Percentiles rank a stretch among this genome's conserved stretches.
Evolutionary conservation across 2,888 invertebrate species (phyloP).

Genomic region (Exocentrus adspersus): DNA sequence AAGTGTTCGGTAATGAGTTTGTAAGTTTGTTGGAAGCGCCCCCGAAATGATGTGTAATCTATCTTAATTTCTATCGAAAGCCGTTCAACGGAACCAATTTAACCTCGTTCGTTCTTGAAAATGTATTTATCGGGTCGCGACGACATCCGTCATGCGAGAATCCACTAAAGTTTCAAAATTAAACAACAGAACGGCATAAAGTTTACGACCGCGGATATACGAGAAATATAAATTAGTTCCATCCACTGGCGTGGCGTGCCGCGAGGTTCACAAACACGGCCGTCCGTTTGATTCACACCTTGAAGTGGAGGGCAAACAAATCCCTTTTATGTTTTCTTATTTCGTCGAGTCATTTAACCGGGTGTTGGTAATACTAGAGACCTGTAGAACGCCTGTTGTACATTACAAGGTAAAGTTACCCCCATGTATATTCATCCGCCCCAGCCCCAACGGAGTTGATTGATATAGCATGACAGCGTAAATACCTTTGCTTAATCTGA

Average conservation of each 20-base stretch:
- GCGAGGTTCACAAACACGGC: not conserved
- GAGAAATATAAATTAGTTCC: constrained; percentile 12
- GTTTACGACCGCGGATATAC: constrained; percentile 15
- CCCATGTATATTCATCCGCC: not conserved
- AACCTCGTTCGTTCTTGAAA: too few relatives aligned
- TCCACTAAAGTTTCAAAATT: not conserved
- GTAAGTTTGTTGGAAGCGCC: constrained; percentile 30
- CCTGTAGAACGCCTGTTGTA: constrained; percentile 13
- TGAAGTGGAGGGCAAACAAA: constrained; percentile 12
- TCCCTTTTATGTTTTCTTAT: not conserved
- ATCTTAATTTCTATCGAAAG: constrained; percentile 25
- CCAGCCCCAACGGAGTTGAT: not conserved
- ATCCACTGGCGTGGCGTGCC: not conserved
- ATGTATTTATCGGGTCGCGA: too few relatives aligned
- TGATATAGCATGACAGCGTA: constrained; percentile 1
- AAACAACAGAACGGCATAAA: not conserved
- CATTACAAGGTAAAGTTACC: not conserved
- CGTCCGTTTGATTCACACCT: constrained; percentile 4
- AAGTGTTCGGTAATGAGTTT: constrained; percentile 43
- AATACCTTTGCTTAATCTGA: not conserved
- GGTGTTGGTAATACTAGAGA: constrained; percentile 3
- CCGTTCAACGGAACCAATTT: not conserved
- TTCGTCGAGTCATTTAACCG: constrained; percentile 15
- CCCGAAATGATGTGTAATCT: constrained; percentile 27
- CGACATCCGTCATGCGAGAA: not conserved